Evolutionary conservation across 2,797 vertebrate species (phyloP), one percentile per base, ranked within the genome.

Genomic region (Pyrocephalus nanus): DNA sequence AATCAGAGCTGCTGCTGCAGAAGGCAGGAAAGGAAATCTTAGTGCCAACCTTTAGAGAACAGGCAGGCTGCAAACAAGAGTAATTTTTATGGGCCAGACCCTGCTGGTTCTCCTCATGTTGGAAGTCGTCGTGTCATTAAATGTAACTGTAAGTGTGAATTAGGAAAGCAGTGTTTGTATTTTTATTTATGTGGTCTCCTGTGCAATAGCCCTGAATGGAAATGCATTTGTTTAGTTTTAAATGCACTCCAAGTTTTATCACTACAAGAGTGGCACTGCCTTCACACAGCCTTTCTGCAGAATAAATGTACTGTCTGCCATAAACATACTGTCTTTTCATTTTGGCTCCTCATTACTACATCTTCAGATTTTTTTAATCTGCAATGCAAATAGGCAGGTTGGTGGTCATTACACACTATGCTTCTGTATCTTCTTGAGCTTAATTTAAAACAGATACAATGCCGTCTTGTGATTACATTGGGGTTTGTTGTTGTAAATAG

Each of bases 401-500:
- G 70, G 12, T 85, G 88, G 78, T 62, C 90, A 84, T 89, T 61
- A 75, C 64, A 74, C 25, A 32, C 27, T 15, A 27, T 8, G 27
- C 64, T 88, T 86, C 76, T 86, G 0, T 77, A 72, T 71, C 54
- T 92, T 90, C 79, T 64, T 36, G 22, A 77, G 61, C 43, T 95
- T 96, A 73, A 93, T 96, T 96, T 95, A 93, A 96, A 92, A 86
- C 53, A 94, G 92, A 95, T 53, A 86, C 19, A 29, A 13, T 8
- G 55, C n/a, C 90, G 72, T 82, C 91, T 95, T 86, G 25, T 85
- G 75, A 97, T 95, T 64, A 77, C 64, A 61, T 60, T 71, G 69
- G 26, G 45, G 95, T 95, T 96, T 84, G 23, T 87, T 91, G 70
- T 81, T 82, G 91, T 96, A 97, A 97, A 97, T 82, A 96, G 92